Percentiles rank a stretch among this genome's conserved stretches.
These are phyloP conservation scores for Xylophagus ater DNA, from an alignment of 2,888 invertebrate species.

Conservation along the genomic window DNA sequence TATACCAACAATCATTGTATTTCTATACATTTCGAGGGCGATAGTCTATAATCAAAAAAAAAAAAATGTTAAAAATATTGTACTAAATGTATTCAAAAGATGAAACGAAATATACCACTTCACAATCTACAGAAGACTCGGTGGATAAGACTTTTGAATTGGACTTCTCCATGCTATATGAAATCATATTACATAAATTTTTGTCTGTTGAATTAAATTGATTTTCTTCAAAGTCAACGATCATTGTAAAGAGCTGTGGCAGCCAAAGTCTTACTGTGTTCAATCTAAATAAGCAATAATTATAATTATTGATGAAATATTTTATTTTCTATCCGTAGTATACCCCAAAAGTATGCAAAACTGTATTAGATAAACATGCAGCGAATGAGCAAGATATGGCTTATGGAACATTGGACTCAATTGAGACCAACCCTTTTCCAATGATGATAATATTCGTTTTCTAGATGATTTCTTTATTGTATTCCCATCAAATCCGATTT, in stretches of 20 bases:
- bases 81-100: neutral
- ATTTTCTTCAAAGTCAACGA: slow-evolving; percentile 41
- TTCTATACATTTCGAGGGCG: slow-evolving; percentile 57
- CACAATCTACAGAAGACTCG: slow-evolving; percentile 25
- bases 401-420: slow-evolving; percentile 52
- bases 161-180: slow-evolving; percentile 32
- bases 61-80: slow-evolving; percentile 4
- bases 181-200: slow-evolving; percentile 33
- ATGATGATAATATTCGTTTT: slow-evolving; percentile 8
- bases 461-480: too few species aligned
- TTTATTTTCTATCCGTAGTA: slow-evolving; percentile 19
- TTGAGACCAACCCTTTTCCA: slow-evolving; percentile 50
- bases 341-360: slow-evolving; percentile 57
- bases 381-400: slow-evolving; percentile 49
- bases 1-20: slow-evolving; percentile 54
- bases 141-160: slow-evolving; percentile 18
- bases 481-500: slow-evolving; percentile 10
- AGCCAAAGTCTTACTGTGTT: slow-evolving; percentile 80
- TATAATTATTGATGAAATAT: neutral
- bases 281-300: slow-evolving; percentile 39
- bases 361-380: slow-evolving; percentile 53
- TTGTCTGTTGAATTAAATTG: slow-evolving; percentile 20
- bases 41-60: too few species aligned
- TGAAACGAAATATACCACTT: slow-evolving; percentile 26
- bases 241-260: slow-evolving; percentile 71